Percentiles rank a stretch among this genome's conserved stretches.
Evolutionary conservation across 1,140 invertebrate species (phyloP).

Genomic region (Dendrolimus kikuchii): DNA sequence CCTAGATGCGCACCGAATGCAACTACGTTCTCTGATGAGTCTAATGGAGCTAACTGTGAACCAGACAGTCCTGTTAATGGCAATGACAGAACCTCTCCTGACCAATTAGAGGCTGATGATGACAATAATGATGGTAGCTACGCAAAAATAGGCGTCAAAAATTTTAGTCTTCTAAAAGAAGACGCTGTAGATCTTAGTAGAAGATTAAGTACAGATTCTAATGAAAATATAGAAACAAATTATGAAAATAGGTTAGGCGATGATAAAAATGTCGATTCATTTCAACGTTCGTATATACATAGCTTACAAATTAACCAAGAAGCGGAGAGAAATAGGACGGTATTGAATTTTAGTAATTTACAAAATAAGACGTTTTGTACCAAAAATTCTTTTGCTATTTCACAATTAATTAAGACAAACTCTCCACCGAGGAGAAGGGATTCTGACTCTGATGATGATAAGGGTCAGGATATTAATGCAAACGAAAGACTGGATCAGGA

Average conservation of each 20-base stretch:
- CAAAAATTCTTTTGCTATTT: conserved; percentile 73
- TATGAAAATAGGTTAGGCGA: conserved; percentile 61
- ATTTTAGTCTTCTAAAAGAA: conserved; percentile 64
- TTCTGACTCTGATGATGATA: conserved; percentile 65
- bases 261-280: conserved; percentile 57
- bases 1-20: conserved; percentile 75
- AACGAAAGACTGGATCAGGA: conserved; percentile 56
- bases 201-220: conserved; percentile 67
- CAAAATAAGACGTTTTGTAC: conserved; percentile 70
- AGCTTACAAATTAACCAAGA: conserved; percentile 62
- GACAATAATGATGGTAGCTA: conserved; percentile 44
- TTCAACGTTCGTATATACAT: conserved; percentile 67
- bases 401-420: conserved; percentile 70
- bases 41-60: conserved; percentile 61
- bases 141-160: conserved; percentile 66
- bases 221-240: conserved; percentile 66
- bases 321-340: conserved; percentile 47
- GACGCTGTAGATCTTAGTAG: conserved; percentile 67
- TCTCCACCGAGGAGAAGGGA: conserved; percentile 70
- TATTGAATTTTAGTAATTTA: conserved; percentile 65
- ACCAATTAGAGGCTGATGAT: conserved; percentile 42
- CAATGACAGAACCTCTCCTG: conserved; percentile 51
- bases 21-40: conserved; percentile 65
- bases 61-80: conserved; percentile 64
- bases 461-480: conserved; percentile 58